A percentile compares a stretch with the other conserved stretches of the same genome.
These are phyloP conservation scores for Lutjanus erythropterus DNA, from an alignment of 2,113 vertebrate genomes.

Conservation along the genomic window DNA sequence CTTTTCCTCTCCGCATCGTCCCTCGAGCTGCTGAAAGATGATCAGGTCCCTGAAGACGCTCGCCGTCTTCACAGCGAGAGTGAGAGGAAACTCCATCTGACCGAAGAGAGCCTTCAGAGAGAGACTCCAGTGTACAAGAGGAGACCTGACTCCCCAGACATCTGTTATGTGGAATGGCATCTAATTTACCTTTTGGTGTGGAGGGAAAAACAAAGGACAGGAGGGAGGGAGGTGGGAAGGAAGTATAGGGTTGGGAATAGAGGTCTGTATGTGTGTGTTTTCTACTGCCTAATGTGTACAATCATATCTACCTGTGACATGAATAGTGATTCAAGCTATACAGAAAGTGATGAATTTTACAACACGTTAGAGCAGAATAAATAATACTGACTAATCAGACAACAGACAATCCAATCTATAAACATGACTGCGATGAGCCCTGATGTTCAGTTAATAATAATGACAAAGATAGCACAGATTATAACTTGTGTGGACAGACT, in stretches of 20 bases:
- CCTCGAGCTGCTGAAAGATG: conserved; percentile 57
- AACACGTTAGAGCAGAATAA: background rate
- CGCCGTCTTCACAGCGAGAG: conserved; percentile 24
- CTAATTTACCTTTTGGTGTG: conserved; percentile 73
- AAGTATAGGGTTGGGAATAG: conserved; percentile 11
- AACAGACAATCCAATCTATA: background rate
- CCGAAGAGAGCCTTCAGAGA: conserved; percentile 47
- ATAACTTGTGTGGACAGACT: background rate
- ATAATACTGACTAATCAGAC: background rate
- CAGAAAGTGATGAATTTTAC: background rate
- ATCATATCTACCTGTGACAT: background rate
- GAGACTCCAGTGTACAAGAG: conserved; percentile 28
- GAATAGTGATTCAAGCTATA: background rate
- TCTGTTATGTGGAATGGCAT: conserved; percentile 74
- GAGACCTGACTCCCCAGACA: conserved; percentile 72
- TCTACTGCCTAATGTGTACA: background rate
- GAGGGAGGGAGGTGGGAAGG: background rate
- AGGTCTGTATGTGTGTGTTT: conserved; percentile 19
- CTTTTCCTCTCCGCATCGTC: conserved; percentile 18
- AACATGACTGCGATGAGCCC: background rate
- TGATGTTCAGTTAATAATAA: background rate
- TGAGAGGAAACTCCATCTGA: conserved; percentile 67
- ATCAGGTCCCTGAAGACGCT: conserved; percentile 62
- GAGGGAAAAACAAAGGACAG: conserved; percentile 51
- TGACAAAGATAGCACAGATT: background rate